Evolutionary conservation across 2,888 invertebrate species (phyloP).

Genomic region (Sphaerophoria taeniata): DNA sequence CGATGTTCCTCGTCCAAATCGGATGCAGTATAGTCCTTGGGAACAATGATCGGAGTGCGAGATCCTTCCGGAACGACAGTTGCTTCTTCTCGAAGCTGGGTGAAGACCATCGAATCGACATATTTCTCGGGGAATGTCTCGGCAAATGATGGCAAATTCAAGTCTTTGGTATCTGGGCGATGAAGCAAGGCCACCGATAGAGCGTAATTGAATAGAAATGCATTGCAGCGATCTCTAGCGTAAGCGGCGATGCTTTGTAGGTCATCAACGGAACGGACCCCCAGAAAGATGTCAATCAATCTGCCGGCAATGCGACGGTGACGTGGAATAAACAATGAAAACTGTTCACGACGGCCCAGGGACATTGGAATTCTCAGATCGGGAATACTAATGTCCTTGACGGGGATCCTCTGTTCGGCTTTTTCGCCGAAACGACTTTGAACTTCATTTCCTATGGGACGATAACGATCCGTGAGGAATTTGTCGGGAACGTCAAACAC

Average conservation of each 20-base stretch:
- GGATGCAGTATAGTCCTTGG: constrained; percentile 88
- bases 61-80: constrained; percentile 85
- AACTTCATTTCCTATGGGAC: constrained; percentile 82
- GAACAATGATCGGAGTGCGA: constrained; percentile 85
- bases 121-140: constrained; percentile 87
- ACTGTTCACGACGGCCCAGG: constrained; percentile 85
- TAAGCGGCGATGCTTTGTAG: constrained; percentile 86
- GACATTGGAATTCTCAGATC: constrained; percentile 85
- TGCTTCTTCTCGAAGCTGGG: constrained; percentile 84
- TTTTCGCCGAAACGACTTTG: constrained; percentile 84
- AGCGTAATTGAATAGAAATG: constrained; percentile 90
- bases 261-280: constrained; percentile 88
- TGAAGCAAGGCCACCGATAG: constrained; percentile 89
- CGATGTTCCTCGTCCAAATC: constrained; percentile 89
- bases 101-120: constrained; percentile 84
- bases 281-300: constrained; percentile 86
- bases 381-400: constrained; percentile 86
- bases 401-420: constrained; percentile 82
- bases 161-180: constrained; percentile 84
- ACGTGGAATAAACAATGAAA: constrained; percentile 87
- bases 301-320: constrained; percentile 86
- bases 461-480: constrained; percentile 84
- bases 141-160: constrained; percentile 85
- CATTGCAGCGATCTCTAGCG: constrained; percentile 88
- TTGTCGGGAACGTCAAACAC: constrained; percentile 85